Base-by-base conservation (phyloP, 2,888 invertebrate genomes). In the Drosophila demipolita region DNA sequence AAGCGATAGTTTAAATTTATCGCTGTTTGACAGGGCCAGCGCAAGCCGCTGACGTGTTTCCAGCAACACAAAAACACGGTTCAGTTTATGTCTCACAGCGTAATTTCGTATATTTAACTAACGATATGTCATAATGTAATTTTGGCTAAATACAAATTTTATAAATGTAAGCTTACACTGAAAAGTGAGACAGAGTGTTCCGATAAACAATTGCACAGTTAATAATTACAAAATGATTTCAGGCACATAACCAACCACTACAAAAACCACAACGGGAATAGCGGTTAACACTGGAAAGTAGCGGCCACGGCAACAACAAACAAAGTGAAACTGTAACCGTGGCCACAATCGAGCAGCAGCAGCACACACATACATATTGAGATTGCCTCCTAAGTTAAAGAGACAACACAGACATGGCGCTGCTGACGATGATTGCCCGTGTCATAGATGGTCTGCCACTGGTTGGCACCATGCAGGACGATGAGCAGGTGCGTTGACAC, bases 391-490 rank as follows among this genome's bases (percentile, higher is more conserved):
- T 1, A 36, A 59, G 23, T n/a, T 55, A 38, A 29, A 23, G 17
- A 55, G 20, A 55, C 42, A 23, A 49, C 42, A 48, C 26, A 50
- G 95, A 94, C 92, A 99, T 99, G 99, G 98, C 99, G 93, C 94
- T 99, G 92, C 96, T 99, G 95, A 99, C 99, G 76, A 98, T 99
- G 97, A 99, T 99, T 91, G 99, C 99, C 33, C 95, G 99, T 89
- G 96, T 98, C 87, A 96, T 96, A 85, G 99, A 99, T 94, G 99
- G 99, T 38, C 95, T 99, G 81, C 99, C 99, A 64, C 94, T 99
- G 88, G 98, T 98, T 72, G 99, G 99, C 66, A 98, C 98, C 63
- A 98, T 99, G 96, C 99, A 99, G 94, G 99, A 99, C 93, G 99
- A 99, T 92, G 99, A 99, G 94, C 98, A 98, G 96, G 99, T 99